Percentiles rank a stretch among this genome's conserved stretches.
phyloP scores from a whole-genome alignment of 2,113 vertebrate species.

The Mesitornis unicolor region DNA sequence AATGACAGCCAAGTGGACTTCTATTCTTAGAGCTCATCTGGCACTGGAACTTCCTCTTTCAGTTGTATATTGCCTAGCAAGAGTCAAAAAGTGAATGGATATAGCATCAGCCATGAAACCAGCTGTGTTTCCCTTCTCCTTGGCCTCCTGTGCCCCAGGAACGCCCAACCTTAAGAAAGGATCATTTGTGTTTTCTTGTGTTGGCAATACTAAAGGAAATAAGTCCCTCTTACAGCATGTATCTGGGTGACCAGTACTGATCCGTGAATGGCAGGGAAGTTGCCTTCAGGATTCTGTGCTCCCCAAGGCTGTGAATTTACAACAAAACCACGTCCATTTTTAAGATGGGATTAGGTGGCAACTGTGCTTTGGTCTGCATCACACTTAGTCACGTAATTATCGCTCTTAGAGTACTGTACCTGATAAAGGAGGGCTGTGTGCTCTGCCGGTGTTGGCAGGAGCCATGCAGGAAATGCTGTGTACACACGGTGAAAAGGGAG shows the following conservation, averaged over 20 bases:
- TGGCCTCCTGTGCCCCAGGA: rapidly evolving
- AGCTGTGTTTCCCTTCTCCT: background rate
- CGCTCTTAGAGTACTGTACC: background rate
- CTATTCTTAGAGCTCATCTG: background rate
- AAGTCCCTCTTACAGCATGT: background rate
- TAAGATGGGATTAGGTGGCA: background rate
- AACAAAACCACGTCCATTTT: background rate
- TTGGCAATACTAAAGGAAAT: background rate
- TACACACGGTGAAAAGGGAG: background rate
- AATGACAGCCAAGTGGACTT: background rate
- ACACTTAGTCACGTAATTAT: background rate
- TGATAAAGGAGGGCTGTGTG: background rate
- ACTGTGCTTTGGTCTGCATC: background rate
- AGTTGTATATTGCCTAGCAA: background rate
- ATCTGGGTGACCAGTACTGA: background rate
- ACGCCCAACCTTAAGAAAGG: background rate
- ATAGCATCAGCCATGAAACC: background rate
- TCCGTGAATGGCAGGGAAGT: background rate
- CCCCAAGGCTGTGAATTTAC: background rate
- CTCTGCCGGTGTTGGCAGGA: background rate
- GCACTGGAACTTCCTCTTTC: background rate
- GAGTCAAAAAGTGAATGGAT: background rate
- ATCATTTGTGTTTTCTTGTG: background rate
- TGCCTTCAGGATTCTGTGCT: background rate
- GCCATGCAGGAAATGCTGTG: background rate